Percentiles rank a stretch among this genome's conserved stretches.
Evolutionary conservation across 2,113 vertebrate species (phyloP).

Genomic region (Ahaetulla prasina): DNA sequence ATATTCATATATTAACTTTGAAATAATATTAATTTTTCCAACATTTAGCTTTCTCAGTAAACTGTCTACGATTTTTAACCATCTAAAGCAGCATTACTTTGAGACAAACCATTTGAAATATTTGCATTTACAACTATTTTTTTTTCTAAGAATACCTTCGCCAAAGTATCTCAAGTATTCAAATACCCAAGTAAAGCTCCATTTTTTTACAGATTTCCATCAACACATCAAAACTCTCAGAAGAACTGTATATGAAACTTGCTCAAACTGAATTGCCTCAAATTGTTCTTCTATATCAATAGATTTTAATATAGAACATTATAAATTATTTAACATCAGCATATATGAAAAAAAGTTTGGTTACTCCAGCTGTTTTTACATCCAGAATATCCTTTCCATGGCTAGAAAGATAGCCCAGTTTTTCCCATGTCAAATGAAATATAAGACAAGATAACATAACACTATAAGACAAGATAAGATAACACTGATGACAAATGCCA

Average conservation of each 20-base stretch:
- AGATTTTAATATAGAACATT: background rate
- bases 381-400: background rate
- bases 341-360: background rate
- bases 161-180: background rate
- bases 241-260: background rate
- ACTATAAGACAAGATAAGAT: background rate
- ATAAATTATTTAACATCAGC: background rate
- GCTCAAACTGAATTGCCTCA: background rate
- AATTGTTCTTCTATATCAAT: background rate
- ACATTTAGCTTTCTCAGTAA: background rate
- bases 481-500: background rate
- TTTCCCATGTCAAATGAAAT: background rate
- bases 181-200: background rate
- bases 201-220: background rate
- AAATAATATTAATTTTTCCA: background rate
- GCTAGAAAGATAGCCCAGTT: background rate
- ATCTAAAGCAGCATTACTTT: background rate
- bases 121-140: background rate
- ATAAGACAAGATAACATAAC: background rate
- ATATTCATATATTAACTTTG: background rate
- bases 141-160: background rate
- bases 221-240: background rate
- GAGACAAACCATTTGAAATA: background rate
- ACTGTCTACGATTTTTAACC: background rate
- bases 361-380: background rate